phyloP scores from a whole-genome alignment of 2,888 invertebrate species.

The Xylophagus ater region DNA sequence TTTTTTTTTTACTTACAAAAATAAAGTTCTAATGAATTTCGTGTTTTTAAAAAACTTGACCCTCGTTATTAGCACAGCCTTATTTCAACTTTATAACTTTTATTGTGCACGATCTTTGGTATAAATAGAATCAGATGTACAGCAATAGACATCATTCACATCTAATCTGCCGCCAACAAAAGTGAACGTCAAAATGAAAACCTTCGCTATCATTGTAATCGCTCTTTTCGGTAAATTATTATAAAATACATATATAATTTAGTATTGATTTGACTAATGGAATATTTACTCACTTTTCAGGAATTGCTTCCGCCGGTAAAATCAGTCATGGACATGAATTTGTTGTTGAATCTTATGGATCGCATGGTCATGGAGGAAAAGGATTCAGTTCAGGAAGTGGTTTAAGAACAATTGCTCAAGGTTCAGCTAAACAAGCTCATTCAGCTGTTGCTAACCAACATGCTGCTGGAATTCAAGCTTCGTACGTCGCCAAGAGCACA shows the following conservation, averaged over 20 bases:
- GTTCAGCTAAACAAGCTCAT: slow-evolving; percentile 59
- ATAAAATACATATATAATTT: not conserved
- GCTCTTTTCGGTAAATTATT: slow-evolving; percentile 6
- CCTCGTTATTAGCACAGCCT: no score
- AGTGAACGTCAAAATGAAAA: slow-evolving; percentile 9
- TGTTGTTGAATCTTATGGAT: slow-evolving; percentile 2
- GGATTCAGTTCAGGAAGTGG: slow-evolving; percentile 53
- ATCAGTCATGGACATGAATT: not conserved
- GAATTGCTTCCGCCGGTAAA: slow-evolving; percentile 5
- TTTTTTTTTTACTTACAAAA: no score
- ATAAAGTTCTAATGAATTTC: no score
- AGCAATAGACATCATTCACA: no score
- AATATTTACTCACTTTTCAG: not conserved
- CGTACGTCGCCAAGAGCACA: slow-evolving; percentile 53
- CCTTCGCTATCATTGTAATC: slow-evolving; percentile 7
- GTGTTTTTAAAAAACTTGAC: no score
- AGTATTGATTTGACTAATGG: not conserved
- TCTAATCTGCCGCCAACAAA: no score
- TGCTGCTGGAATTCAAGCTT: slow-evolving; percentile 56
- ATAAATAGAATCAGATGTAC: no score
- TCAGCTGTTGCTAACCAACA: slow-evolving; percentile 55
- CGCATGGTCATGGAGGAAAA: slow-evolving; percentile 7
- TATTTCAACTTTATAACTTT: no score
- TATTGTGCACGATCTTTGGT: no score
- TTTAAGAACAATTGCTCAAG: slow-evolving; percentile 51